Evolutionary conservation across 2,888 invertebrate species (phyloP).

Genomic region (Lamellibrachia columna): DNA sequence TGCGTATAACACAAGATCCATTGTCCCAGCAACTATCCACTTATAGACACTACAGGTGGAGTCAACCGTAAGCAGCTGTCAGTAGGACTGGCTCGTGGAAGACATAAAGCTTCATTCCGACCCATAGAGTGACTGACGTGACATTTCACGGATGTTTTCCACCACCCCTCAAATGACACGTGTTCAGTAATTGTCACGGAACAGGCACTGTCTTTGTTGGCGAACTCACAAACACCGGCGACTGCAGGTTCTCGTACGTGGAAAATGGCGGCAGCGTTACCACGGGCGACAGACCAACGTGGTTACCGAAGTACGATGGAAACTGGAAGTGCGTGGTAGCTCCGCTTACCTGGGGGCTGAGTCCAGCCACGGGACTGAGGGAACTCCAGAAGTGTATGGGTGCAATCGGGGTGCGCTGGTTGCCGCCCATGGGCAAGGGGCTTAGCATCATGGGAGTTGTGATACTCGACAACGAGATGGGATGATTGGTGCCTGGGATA

Average conservation of each 20-base stretch:
- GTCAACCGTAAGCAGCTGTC: neutral
- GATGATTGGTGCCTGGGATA: conserved; percentile 14
- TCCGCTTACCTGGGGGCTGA: conserved; percentile 50
- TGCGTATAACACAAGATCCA: neutral
- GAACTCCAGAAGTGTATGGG: conserved; percentile 65
- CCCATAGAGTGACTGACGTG: neutral
- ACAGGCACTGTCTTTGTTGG: neutral
- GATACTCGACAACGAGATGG: conserved; percentile 32
- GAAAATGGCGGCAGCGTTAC: conserved; percentile 40
- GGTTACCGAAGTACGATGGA: conserved; percentile 35
- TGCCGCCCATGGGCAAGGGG: conserved; percentile 34
- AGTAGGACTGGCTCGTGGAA: neutral
- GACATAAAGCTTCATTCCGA: neutral
- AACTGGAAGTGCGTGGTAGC: conserved; percentile 43
- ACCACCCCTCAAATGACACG: neutral
- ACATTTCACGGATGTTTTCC: neutral
- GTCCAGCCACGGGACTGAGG: conserved; percentile 58
- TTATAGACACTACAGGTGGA: neutral
- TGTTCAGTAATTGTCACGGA: conserved; percentile 16
- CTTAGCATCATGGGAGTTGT: conserved; percentile 20
- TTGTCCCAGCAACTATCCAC: neutral
- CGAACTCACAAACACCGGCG: conserved; percentile 30
- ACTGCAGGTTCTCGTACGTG: conserved; percentile 39
- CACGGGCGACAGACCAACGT: conserved; percentile 38
- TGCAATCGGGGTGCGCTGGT: conserved; percentile 56